Evolutionary conservation across 2,113 vertebrate species (phyloP), one percentile per base, ranked within the genome.

Genomic region (Eurystomus gularis): DNA sequence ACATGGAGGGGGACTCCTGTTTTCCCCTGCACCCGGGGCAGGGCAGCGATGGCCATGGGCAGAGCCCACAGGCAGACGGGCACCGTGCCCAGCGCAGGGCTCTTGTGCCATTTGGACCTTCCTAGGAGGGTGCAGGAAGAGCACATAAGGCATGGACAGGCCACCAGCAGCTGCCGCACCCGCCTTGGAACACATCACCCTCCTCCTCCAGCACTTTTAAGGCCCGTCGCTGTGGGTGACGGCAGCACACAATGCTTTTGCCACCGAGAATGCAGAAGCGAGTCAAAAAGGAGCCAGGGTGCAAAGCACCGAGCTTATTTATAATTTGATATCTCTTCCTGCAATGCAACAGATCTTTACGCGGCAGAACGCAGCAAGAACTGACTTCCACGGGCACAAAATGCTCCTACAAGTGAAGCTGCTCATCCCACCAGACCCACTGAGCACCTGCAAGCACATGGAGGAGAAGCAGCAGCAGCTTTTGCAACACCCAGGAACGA

Each of bases 361-460:
- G 44, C 1, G 0, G 60, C 24, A 5, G 6, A 46, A 62, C 19
- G 4, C 1, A 12, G 44, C 0, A 18, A 64, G 79, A 76, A 26
- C 25, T 16, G 37, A n/a, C 16, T 24, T 46, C 61, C 40, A 17
- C 21, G 23, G 61, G 46, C 46, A 55, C 48, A 13, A 2, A 7
- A 7, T 21, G 31, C 51, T 17, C 33, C 75, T 12, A 2, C 0
- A 10, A 62, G 42, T 1, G 10, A 55, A 83, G 9, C 28, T 0
- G 4, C 72, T 31, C 48, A 28, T 12, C 70, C 23, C 23, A 17
- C 21, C 40, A 13, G n/a, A 29, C 14, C 14, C 9, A 0, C 65
- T 48, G 37, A 3, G 25, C 2, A 66, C 54, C 73, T 40, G 37
- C 40, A 21, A 42, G 58, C n/a, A 40, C 54, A 35, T 0, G 12